Conservation (phyloP, 2,888 invertebrate genomes). For the Drosophila multiciliata region DNA sequence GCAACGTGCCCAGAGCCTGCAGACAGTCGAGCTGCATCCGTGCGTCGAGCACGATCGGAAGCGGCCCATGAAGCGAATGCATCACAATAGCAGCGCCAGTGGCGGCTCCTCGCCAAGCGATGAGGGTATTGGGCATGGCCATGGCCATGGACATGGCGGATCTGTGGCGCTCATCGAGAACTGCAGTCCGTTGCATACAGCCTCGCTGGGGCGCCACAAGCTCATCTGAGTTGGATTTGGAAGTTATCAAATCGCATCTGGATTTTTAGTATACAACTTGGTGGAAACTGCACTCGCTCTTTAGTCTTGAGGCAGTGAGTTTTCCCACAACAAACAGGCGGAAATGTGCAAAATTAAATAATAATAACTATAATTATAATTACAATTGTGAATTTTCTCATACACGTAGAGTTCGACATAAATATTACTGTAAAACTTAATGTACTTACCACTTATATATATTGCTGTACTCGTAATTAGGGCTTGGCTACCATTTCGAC, state of each 20-base stretch:
- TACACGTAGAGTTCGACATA: conserved; percentile 18
- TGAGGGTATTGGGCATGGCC: conserved; percentile 40
- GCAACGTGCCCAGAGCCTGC: conserved; percentile 93
- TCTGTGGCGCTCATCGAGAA: conserved; percentile 73
- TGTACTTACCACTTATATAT: conserved; percentile 32
- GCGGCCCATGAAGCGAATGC: conserved; percentile 83
- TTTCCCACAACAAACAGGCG: conserved; percentile 58
- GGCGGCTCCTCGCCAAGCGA: conserved; percentile 57
- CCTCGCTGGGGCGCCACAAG: conserved; percentile 83
- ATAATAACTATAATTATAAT: conserved; percentile 31
- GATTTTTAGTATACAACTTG: conserved; percentile 48
- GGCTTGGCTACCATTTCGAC: conserved; percentile 50
- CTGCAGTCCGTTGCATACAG: conserved; percentile 81
- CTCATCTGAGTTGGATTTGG: conserved; percentile 72
- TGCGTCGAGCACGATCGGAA: conserved; percentile 82
- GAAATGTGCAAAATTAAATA: conserved; percentile 76
- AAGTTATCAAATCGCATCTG: conserved; percentile 3
- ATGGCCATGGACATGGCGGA: background rate
- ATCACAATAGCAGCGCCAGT: conserved; percentile 70
- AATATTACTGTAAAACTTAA: conserved; percentile 1
- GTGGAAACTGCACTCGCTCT: conserved; percentile 52
- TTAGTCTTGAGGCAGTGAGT: conserved; percentile 7
- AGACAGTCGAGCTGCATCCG: conserved; percentile 87
- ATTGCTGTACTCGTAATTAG: conserved; percentile 28
- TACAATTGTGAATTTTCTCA: conserved; percentile 32